Percentiles rank a stretch among this genome's conserved stretches.
Conservation (phyloP, 2,797 vertebrate genomes). For the Simalia tracyae region DNA sequence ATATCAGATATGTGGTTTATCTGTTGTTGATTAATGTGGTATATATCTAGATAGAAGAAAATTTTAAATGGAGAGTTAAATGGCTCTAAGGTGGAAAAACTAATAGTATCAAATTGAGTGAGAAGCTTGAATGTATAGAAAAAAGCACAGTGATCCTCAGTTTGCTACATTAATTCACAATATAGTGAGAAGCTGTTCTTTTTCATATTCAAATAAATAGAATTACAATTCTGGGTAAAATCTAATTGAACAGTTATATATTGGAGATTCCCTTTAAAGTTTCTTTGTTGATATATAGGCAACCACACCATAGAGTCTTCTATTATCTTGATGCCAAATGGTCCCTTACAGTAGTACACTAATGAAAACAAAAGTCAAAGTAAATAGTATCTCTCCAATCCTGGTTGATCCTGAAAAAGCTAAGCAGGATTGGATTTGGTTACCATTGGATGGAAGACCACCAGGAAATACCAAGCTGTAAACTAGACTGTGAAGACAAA, state of each 20-base stretch:
- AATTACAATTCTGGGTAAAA: not conserved
- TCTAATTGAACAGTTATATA: not conserved
- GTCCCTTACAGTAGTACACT: not conserved
- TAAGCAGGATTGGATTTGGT: not conserved
- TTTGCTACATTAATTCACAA: not conserved
- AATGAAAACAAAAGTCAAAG: not conserved
- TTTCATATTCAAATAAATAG: not conserved
- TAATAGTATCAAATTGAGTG: not conserved
- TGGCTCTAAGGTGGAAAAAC: not conserved
- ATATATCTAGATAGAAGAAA: not conserved
- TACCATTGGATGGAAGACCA: not conserved
- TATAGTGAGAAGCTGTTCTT: not conserved
- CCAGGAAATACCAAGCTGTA: not conserved
- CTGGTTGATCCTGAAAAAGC: not conserved
- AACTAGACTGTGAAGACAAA: too few relatives aligned
- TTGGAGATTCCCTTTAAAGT: not conserved
- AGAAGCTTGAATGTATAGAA: not conserved
- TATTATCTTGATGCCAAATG: not conserved
- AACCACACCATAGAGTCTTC: not conserved
- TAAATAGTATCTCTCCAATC: not conserved
- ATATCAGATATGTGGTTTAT: not conserved
- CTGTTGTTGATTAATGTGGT: not conserved
- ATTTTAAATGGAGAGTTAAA: not conserved
- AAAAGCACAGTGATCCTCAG: not conserved
- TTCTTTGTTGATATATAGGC: not conserved